These are phyloP conservation scores for Diogma glabrata DNA, from an alignment of 2,888 invertebrate species.

Conservation along the genomic window DNA sequence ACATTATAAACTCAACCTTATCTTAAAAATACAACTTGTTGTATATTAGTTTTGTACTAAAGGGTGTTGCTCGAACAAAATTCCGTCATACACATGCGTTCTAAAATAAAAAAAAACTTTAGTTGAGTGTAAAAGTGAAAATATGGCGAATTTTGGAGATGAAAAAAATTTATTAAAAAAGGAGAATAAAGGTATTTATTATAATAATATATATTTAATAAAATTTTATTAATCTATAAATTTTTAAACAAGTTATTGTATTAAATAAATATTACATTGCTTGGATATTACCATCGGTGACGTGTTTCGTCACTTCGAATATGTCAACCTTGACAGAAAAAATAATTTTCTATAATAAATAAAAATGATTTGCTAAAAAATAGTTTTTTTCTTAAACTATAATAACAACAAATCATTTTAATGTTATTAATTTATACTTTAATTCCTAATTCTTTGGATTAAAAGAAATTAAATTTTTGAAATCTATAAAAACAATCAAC, in stretches of 20 bases:
- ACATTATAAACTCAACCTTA: not conserved
- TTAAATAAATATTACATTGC: too few species aligned
- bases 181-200: slow-evolving; percentile 8
- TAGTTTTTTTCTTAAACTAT: too few species aligned
- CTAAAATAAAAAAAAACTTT: slow-evolving; percentile 4
- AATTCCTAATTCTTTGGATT: too few species aligned
- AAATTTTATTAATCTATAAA: too few species aligned
- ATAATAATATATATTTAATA: too few species aligned
- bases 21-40: not conserved
- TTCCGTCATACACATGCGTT: slow-evolving; percentile 7
- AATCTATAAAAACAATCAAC: too few species aligned
- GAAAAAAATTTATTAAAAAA: slow-evolving; percentile 36
- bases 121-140: slow-evolving; percentile 25
- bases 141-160: slow-evolving; percentile 39
- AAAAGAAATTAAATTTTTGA: too few species aligned
- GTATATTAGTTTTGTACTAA: not conserved
- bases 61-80: slow-evolving; percentile 8
- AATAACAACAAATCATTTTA: too few species aligned
- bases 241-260: too few species aligned
- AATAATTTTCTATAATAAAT: not conserved
- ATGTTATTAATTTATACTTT: too few species aligned
- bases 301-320: slow-evolving; percentile 8
- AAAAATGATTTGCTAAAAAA: not conserved
- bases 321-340: slow-evolving; percentile 10
- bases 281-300: slow-evolving; percentile 9